Base-by-base conservation (phyloP, 1,140 invertebrate species). In the Sitobion miscanthi region DNA sequence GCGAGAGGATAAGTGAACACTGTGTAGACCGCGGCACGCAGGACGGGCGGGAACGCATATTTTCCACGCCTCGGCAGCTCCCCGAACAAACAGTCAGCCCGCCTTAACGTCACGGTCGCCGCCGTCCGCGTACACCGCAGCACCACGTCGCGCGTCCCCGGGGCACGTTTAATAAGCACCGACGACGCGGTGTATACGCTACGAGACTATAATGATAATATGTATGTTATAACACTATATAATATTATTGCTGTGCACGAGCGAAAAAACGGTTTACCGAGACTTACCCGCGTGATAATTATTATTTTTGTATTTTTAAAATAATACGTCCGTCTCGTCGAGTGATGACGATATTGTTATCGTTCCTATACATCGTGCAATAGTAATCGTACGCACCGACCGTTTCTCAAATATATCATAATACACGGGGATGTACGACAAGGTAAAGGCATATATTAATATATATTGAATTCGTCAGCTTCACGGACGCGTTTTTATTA, bases 31-130 rank as follows among this genome's bases (percentile, higher is more conserved):
- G 14, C n/a, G 62, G 30, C 62, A 42, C 38, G 35, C 38, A 35
- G 38, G 35, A 62, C 91, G 91, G 77, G 91, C 91, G 69, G 91
- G 20, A 25, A 42, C 91, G 91, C 82, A 35, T 92, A 92, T 92
- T 92, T 92, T 92, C 91, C 91, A 92, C 91, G 91, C 91, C 91
- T 92, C 91, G 35, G 91, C 82, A 38, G 91, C 49, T 92, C 49
- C 91, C 91, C 91, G 25, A 85, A 92, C 91, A 92, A 92, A 92
- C 91, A 92, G 91, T 92, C 91, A 92, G 69, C 69, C 91, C 91
- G 90, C 90, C 90, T 92, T 92, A 92, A 92, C 90, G 90, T 92
- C 90, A 92, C 90, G 77, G 90, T 47, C 30, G 23, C 38, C 38
- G 57, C 47, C 47, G n/a, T 30, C 54, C 21, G 25, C 42, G 25